Base-by-base conservation (phyloP, 2,113 vertebrate species). In the Callochromis pleurospilus region DNA sequence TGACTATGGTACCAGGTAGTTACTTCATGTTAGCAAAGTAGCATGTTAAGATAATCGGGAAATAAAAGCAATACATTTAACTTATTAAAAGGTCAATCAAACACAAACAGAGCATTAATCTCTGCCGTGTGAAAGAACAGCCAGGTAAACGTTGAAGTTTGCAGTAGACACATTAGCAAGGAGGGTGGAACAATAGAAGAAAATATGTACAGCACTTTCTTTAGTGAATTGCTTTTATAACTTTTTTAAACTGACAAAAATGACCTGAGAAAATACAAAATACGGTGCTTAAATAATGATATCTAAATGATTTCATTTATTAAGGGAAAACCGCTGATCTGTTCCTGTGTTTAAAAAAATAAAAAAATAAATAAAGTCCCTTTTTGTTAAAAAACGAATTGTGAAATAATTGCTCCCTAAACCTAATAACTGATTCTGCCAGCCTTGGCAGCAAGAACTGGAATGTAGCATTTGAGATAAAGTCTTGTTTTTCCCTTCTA, bases 1-100 rank as follows among this genome's bases (percentile, higher is more conserved):
- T 13, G 98, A 99, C 95, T 99, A 99, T 80, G 98, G 98, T 38
- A 98, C 95, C 84, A 98, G 97, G 98, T 99, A 88, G 14, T 24
- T 83, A 65, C 79, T 81, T 75, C n/a, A 53, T 80, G 54, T 60
- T 80, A 38, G 53, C 58, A 53, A 49, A 77, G 3, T 58, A 58
- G 60, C 77, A 54, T n/a, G 3, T 51, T 38, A 21, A 47, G 15
- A 31, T 81, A 29, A 29, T 51, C 1, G 14, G 42, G 14, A 29
- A 29, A 31, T 77, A 73, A 73, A 73, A 26, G 9, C 42, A 49
- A 49, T 75, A 75, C 24, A 75, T 75, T 17, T 75, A 29, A 19
- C 14, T 29, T 75, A 45, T 19, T 42, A 70, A 70, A 15, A 70
- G n/a, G 65, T 70, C 40, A 75, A 75, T 19, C 36, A 29, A 75